Evolutionary conservation across 2,888 invertebrate species (phyloP).

Genomic region (Rambutsinella grinnellia): DNA sequence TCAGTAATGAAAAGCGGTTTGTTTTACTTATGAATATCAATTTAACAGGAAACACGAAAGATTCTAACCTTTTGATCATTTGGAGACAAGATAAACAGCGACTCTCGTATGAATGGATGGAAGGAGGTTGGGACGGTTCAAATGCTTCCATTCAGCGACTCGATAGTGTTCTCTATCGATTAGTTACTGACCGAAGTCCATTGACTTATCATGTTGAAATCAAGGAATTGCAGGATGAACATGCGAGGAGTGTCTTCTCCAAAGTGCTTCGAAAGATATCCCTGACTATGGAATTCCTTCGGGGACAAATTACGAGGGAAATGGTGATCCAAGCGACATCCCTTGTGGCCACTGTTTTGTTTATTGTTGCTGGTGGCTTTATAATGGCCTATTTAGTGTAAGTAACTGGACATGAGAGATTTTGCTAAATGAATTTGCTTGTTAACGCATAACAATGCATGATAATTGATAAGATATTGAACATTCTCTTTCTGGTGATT

Average conservation of each 20-base stretch:
- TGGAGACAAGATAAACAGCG: constrained; percentile 91
- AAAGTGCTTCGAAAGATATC: constrained; percentile 77
- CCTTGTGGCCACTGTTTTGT: constrained; percentile 81
- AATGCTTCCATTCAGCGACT: constrained; percentile 75
- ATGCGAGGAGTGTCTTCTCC: constrained; percentile 80
- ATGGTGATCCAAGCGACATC: constrained; percentile 85
- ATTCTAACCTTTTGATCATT: constrained; percentile 63
- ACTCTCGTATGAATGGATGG: constrained; percentile 92
- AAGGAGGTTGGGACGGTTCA: constrained; percentile 73
- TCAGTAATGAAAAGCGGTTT: neutral
- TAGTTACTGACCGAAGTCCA: constrained; percentile 68
- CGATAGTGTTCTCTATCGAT: constrained; percentile 79
- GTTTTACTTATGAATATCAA: constrained; percentile 1
- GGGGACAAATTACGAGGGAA: constrained; percentile 81
- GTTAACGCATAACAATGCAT: too few species aligned
- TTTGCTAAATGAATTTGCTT: neutral
- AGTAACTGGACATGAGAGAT: too few species aligned
- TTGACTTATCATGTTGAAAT: constrained; percentile 63
- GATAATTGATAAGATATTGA: neutral
- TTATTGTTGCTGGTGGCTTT: constrained; percentile 85
- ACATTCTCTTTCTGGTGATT: neutral
- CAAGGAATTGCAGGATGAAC: constrained; percentile 84
- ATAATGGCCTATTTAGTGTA: constrained; percentile 87
- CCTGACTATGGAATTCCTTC: constrained; percentile 79
- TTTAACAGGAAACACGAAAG: constrained; percentile 47